Percentiles rank a stretch among this genome's conserved stretches.
These are phyloP conservation scores for Lasioglossum malachurum DNA, from an alignment of 2,888 invertebrate genomes.

Conservation along the genomic window DNA sequence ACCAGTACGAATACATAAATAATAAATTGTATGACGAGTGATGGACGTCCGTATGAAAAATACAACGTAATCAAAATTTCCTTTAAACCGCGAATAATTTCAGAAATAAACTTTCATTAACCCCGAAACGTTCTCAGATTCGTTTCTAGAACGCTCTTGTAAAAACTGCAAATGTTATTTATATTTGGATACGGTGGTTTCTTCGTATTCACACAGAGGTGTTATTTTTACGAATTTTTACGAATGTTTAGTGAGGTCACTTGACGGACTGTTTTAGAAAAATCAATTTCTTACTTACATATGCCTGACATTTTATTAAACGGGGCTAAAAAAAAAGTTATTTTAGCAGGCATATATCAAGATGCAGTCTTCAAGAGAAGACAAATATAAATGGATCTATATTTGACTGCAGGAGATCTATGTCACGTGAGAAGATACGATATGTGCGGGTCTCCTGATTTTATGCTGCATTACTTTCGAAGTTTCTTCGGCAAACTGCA, in stretches of 20 bases:
- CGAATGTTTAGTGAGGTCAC: neutral
- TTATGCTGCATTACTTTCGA: neutral
- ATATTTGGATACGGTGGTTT: neutral
- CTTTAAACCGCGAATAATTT: neutral
- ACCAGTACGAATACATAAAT: neutral
- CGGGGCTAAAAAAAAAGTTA: neutral
- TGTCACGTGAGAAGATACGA: neutral
- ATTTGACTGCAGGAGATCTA: neutral
- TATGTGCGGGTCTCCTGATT: neutral
- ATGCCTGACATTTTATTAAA: fast-evolving
- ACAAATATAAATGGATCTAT: neutral
- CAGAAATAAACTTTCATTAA: neutral
- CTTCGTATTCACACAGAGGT: neutral
- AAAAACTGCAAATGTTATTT: neutral
- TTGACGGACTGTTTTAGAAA: neutral
- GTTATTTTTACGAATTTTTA: neutral
- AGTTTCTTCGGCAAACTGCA: neutral
- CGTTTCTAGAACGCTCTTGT: neutral
- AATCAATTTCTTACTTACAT: neutral
- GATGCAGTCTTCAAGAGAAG: neutral
- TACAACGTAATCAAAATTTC: neutral
- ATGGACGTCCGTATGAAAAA: neutral
- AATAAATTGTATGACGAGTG: neutral
- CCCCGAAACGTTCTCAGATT: neutral
- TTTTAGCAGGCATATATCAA: neutral